Conservation (phyloP, 2,888 invertebrate genomes). For the Ellobium chinense region DNA sequence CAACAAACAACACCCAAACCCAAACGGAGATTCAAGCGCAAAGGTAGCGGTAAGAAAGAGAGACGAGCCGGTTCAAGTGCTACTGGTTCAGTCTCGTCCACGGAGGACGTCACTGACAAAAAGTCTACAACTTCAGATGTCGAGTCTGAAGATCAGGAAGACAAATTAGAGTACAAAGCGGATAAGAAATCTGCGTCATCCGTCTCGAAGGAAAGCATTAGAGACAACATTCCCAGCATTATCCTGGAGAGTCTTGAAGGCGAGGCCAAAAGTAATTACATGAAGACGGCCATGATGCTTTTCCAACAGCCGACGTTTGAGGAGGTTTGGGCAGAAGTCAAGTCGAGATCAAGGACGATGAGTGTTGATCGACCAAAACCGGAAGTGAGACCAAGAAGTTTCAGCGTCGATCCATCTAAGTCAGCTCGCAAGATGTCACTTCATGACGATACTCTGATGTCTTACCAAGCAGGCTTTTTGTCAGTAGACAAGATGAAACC, state of each 20-base stretch:
- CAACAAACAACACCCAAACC: not conserved
- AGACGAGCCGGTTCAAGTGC: not conserved
- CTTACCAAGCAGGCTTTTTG: not conserved
- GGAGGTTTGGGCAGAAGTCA: constrained; percentile 28
- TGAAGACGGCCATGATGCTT: not conserved
- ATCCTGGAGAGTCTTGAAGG: not conserved
- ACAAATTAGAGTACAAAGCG: too few species aligned
- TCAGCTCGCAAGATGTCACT: constrained; percentile 36
- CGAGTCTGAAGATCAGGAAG: not conserved
- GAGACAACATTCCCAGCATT: not conserved
- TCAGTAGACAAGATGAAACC: not conserved
- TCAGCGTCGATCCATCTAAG: constrained; percentile 27
- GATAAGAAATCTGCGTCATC: not conserved
- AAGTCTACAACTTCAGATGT: not conserved
- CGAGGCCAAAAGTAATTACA: not conserved
- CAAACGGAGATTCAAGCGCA: not conserved
- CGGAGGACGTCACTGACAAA: not conserved
- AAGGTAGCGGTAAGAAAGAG: too few species aligned
- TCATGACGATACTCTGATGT: constrained; percentile 2
- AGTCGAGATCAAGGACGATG: constrained; percentile 25
- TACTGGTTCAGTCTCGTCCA: not conserved
- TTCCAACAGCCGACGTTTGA: constrained; percentile 25
- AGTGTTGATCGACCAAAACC: not conserved
- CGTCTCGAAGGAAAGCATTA: not conserved
- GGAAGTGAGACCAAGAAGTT: constrained; percentile 10